phyloP scores from a whole-genome alignment of 2,888 invertebrate species.

The Orthonychiurus folsomi region DNA sequence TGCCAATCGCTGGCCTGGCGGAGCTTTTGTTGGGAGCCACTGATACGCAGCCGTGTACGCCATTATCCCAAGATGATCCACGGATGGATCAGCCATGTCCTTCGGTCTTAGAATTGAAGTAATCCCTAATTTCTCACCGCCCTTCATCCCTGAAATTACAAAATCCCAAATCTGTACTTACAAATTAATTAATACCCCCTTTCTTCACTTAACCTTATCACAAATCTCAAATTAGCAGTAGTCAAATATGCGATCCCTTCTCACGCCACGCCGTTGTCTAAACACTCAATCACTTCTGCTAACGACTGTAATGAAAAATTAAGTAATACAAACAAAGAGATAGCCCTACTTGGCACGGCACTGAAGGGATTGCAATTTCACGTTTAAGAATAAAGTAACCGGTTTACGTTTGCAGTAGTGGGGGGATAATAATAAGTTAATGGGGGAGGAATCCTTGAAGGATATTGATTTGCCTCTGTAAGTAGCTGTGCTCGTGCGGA shows the following conservation, averaged over 20 bases:
- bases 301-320: too few species aligned
- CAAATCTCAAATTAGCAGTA: constrained; percentile 10
- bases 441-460: neutral
- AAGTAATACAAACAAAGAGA: too few species aligned
- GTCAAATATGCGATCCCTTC: too few species aligned
- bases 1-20: constrained; percentile 69
- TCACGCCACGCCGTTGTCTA: too few species aligned
- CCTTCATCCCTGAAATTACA: constrained; percentile 50
- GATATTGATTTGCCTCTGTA: neutral
- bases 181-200: neutral
- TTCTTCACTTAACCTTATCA: neutral
- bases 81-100: constrained; percentile 89
- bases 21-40: constrained; percentile 75
- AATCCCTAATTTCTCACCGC: constrained; percentile 61
- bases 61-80: constrained; percentile 96
- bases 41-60: constrained; percentile 89
- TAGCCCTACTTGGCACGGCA: too few species aligned
- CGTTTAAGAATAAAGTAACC: too few species aligned
- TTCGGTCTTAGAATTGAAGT: constrained; percentile 82
- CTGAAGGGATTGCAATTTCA: too few species aligned
- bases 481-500: neutral
- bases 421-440: too few species aligned
- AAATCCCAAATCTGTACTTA: too few species aligned
- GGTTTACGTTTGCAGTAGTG: constrained; percentile 1
- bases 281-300: too few species aligned